A percentile compares a stretch with the other conserved stretches of the same genome.
These are phyloP conservation scores for Polyommatus iphigenia DNA, from an alignment of 2,888 invertebrate species.

Conservation along the genomic window DNA sequence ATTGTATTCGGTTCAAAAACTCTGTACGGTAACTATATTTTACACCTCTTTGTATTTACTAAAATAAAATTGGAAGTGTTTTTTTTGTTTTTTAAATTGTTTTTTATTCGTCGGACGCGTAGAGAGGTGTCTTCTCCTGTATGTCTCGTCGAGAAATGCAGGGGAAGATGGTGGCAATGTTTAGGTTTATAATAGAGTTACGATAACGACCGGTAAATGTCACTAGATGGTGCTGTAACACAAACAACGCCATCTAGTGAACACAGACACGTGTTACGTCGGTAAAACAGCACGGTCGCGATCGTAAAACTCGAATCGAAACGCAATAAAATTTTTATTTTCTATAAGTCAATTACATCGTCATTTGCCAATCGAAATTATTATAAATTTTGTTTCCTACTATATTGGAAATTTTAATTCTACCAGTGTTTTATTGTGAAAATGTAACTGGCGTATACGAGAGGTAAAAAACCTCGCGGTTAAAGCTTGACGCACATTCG, in stretches of 20 bases:
- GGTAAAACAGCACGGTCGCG: not conserved
- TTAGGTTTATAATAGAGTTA: not conserved
- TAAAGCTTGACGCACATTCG: not conserved
- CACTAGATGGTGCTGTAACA: not conserved
- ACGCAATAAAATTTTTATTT: constrained; percentile 11
- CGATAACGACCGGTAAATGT: not conserved
- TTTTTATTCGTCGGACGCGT: constrained; percentile 24
- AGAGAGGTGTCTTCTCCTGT: not conserved
- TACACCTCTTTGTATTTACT: constrained; percentile 31
- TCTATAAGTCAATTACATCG: not conserved
- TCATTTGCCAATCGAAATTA: not conserved
- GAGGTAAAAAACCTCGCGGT: constrained; percentile 5
- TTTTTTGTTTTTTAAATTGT: constrained; percentile 27
- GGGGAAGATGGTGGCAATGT: not conserved
- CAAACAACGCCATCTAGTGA: not conserved
- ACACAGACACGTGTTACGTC: not conserved
- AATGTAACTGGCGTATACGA: not conserved
- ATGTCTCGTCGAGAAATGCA: not conserved
- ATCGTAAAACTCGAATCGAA: not conserved
- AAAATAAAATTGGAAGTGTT: constrained; percentile 29
- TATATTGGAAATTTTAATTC: not conserved
- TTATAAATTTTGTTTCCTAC: not conserved
- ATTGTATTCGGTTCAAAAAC: constrained; percentile 8
- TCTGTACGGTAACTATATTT: constrained; percentile 22
- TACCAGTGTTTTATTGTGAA: constrained; percentile 14